These are phyloP conservation scores for Camponotus pennsylvanicus DNA, from an alignment of 1,140 invertebrate genomes.

Conservation along the genomic window DNA sequence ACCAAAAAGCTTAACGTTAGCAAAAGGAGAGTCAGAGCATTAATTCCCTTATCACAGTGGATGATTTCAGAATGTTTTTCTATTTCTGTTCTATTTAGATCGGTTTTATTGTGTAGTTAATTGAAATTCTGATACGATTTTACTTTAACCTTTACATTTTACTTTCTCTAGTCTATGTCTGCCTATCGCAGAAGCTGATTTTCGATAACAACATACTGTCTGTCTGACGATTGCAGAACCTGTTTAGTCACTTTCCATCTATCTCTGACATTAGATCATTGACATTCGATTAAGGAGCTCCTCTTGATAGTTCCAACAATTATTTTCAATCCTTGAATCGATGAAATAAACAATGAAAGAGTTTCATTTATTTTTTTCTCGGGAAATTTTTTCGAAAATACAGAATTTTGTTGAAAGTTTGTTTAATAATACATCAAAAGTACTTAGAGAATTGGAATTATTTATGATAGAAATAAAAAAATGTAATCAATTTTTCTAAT, in stretches of 20 bases:
- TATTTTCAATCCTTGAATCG: no score
- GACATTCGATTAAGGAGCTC: constrained; percentile 2
- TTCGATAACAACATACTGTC: constrained; percentile 24
- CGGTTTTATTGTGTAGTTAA: background rate
- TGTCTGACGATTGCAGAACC: constrained; percentile 10
- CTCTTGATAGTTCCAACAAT: no score
- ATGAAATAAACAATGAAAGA: no score
- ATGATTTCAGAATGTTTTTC: background rate
- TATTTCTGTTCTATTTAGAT: background rate
- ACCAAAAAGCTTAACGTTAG: background rate
- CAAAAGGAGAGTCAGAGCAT: background rate
- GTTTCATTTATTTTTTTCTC: no score
- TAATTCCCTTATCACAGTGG: background rate
- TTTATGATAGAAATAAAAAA: no score
- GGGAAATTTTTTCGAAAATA: no score
- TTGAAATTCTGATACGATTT: background rate
- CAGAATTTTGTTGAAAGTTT: no score
- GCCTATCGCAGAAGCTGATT: background rate
- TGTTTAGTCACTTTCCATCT: constrained; percentile 38
- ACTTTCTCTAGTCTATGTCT: constrained; percentile 17
- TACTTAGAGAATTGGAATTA: no score
- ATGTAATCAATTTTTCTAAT: no score
- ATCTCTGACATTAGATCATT: constrained; percentile 16
- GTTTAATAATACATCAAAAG: no score
- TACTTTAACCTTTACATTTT: background rate